Base-by-base conservation (phyloP, 2,797 vertebrate species). In the Delichon dasypus region DNA sequence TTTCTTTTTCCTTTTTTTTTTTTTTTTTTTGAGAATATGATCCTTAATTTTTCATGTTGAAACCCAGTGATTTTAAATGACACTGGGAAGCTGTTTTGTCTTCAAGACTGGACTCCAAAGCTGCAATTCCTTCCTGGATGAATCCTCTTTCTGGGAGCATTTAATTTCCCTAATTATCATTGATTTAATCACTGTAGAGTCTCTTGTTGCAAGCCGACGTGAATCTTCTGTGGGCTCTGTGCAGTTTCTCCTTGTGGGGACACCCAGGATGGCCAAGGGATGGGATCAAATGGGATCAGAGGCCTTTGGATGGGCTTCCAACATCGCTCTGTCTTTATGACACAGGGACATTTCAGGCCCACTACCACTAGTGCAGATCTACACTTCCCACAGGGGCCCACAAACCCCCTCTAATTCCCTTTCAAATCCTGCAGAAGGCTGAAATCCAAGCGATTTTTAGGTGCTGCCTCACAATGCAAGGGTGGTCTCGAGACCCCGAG, bases 251-350 rank as follows among this genome's bases (percentile, higher is more conserved):
- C 44, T 23, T 5, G 3, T 21, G 14, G 68, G 17, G 23, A 53
- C 25, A 61, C 17, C 38, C 45, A 57, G 64, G 54, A 20, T 30
- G 62, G 13, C 25, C 38, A 21, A 62, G 23, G 30, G 25, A 29
- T 29, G 38, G 48, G 32, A 32, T 62, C 40, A 47, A 25, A n/a
- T 8, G 23, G 10, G 30, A 70, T 70, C 42, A 34, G 36, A 27
- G 18, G 22, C 18, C 27, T 67, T 8, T 18, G 19, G 60, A 1
- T 70, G 36, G 16, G 16, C 29, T 73, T 60, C 45, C 64, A 26
- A 0, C 38, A 5, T 50, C 23, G 2, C 20, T 4, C 40, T 84
- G 13, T 11, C 4, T 42, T 60, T 1, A 0, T 20, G 38, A 44
- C n/a, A 16, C 6, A 3, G 5, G n/a, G 26, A 32, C 4, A 1